A percentile compares a stretch with the other conserved stretches of the same genome.
Conservation (phyloP, 2,888 invertebrate species). For the Tenthredo scrophulariae region DNA sequence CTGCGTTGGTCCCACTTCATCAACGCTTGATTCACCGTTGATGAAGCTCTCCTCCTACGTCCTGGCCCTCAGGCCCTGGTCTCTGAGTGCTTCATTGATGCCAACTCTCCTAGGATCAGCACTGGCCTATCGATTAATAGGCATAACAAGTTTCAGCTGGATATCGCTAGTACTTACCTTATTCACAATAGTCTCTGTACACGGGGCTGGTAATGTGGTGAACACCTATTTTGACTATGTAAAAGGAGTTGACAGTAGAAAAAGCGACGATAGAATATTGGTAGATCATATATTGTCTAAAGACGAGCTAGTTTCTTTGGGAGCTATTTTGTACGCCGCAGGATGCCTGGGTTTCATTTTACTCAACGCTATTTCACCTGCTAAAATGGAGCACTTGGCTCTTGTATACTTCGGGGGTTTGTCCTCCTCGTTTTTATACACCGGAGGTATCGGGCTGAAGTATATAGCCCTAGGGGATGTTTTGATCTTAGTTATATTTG, state of each 20-base stretch:
- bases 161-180: constrained; percentile 89
- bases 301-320: constrained; percentile 91
- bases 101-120: constrained; percentile 95
- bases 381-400: constrained; percentile 96
- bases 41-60: constrained; percentile 95
- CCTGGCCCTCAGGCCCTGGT: constrained; percentile 95
- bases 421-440: constrained; percentile 97
- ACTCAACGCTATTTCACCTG: constrained; percentile 89
- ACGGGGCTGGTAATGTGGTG: constrained; percentile 97
- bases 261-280: constrained; percentile 95
- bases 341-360: constrained; percentile 92
- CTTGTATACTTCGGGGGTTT: constrained; percentile 96
- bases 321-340: constrained; percentile 91
- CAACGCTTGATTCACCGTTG: constrained; percentile 79
- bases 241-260: constrained; percentile 95
- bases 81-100: constrained; percentile 93
- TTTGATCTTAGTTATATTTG: constrained; percentile 94
- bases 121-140: constrained; percentile 91
- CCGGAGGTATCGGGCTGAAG: constrained; percentile 96
- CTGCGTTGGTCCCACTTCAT: constrained; percentile 60
- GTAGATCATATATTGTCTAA: constrained; percentile 95
- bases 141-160: constrained; percentile 88
- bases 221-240: constrained; percentile 98
- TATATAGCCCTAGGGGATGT: constrained; percentile 97
- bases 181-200: constrained; percentile 93